Evolutionary conservation across 2,797 vertebrate genomes (phyloP), one percentile per base, ranked within the genome.

Genomic region (Cheracebus regulus): DNA sequence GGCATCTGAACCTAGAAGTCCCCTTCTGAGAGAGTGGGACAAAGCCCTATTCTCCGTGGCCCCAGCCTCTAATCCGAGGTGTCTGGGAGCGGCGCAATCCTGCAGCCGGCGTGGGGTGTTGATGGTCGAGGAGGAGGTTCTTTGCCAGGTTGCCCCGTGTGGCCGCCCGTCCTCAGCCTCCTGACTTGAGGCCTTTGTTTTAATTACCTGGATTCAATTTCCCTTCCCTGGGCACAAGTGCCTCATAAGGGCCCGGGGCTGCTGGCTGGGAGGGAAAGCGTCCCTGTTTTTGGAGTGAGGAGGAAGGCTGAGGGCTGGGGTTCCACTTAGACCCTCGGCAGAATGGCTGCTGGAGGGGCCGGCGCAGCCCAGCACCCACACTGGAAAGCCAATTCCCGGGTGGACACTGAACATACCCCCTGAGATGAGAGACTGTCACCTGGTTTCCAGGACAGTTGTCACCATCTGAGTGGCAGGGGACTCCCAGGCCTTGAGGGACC

Each of bases 1-100:
- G n/a, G 90, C 39, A 70, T 93, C 92, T 97, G 90, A 91, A 85
- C 83, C 76, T 90, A 67, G 76, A 95, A 58, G 41, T 88, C 28
- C 64, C 87, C 26, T 64, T 22, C 0, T 0, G 81, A 85, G 55
- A 44, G 15, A 2, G 2, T 7, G 1, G 39, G 48, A 96, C 96
- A 95, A 85, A 95, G 90, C 93, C 90, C 15, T 57, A n/a, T 89
- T 96, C 76, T 95, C 64, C 81, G 0, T 0, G 26, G 39, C 13
- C 46, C 44, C 61, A n/a, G 52, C n/a, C 61, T 55, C n/a, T 41
- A 1, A 75, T 41, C 28, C 5, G 8, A n/a, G 61, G 61, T 30
- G 14, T 67, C 61, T n/a, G 61, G 33, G 61, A 67, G 61, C 33
- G 0, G 1, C 7, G 7, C 1, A 10, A 75, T 36, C 46, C 46